These are phyloP conservation scores for Noctua janthina DNA, from an alignment of 2,888 invertebrate genomes.

Conservation along the genomic window DNA sequence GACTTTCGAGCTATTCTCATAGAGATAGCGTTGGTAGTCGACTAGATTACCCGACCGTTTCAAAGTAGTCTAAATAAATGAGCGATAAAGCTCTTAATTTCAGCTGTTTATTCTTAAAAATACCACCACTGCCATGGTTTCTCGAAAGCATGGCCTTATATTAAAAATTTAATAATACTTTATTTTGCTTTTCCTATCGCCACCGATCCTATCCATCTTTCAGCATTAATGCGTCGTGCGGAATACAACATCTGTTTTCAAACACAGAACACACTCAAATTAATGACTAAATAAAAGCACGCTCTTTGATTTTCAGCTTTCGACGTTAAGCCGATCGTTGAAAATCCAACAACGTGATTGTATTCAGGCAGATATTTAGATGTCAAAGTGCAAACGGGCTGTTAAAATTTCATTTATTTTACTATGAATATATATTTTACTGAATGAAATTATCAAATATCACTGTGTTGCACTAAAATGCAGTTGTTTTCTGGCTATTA, in stretches of 20 bases:
- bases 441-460: no score
- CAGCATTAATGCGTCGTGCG: slow-evolving; percentile 22
- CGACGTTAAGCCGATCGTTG: background rate
- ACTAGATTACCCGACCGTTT: slow-evolving; percentile 35
- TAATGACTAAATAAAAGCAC: background rate
- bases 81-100: slow-evolving; percentile 49
- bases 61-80: slow-evolving; percentile 30
- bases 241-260: slow-evolving; percentile 18
- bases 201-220: background rate
- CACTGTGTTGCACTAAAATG: no score
- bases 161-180: slow-evolving; percentile 48
- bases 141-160: slow-evolving; percentile 38
- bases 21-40: slow-evolving; percentile 15
- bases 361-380: background rate
- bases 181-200: slow-evolving; percentile 11
- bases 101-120: slow-evolving; percentile 22
- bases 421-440: no score
- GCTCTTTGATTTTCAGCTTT: background rate
- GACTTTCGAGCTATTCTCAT: slow-evolving; percentile 1
- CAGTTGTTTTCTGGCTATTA: background rate
- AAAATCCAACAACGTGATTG: background rate
- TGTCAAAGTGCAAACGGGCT: background rate
- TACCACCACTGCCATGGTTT: slow-evolving; percentile 30
- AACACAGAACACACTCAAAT: background rate
- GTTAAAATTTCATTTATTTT: background rate